These are phyloP conservation scores for Eupristina koningsbergeri DNA, from an alignment of 1,140 invertebrate genomes.

Conservation along the genomic window DNA sequence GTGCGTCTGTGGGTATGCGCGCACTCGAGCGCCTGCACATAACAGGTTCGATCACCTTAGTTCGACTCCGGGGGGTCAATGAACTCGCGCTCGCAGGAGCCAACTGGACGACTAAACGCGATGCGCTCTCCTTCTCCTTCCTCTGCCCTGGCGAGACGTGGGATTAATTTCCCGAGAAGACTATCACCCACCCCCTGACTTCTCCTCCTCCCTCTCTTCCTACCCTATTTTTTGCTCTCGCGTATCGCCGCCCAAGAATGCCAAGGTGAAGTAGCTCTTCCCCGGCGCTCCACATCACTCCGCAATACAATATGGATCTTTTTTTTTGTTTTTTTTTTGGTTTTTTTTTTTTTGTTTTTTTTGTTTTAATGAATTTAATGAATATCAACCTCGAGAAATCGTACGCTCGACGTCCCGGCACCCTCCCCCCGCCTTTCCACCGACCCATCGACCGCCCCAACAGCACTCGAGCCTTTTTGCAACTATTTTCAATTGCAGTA, in stretches of 20 bases:
- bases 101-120: background rate
- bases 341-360: too few species aligned
- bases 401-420: too few species aligned
- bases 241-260: background rate
- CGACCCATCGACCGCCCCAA: too few species aligned
- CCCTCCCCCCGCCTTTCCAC: too few species aligned
- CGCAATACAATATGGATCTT: background rate
- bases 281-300: background rate
- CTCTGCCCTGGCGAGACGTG: background rate
- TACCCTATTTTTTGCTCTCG: background rate
- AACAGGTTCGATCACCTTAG: conserved; percentile 48
- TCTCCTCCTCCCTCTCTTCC: background rate
- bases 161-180: conserved; percentile 22
- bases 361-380: too few species aligned
- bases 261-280: background rate
- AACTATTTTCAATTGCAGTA: too few species aligned
- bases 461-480: too few species aligned
- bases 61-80: conserved; percentile 30
- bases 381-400: too few species aligned
- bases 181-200: background rate
- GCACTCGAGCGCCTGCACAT: background rate
- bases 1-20: background rate
- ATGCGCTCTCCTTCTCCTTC: conserved; percentile 27
- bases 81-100: conserved; percentile 18
- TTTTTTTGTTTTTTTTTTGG: too few species aligned